phyloP scores from a whole-genome alignment of 2,113 vertebrate species.

The Alexandromys fortis region DNA sequence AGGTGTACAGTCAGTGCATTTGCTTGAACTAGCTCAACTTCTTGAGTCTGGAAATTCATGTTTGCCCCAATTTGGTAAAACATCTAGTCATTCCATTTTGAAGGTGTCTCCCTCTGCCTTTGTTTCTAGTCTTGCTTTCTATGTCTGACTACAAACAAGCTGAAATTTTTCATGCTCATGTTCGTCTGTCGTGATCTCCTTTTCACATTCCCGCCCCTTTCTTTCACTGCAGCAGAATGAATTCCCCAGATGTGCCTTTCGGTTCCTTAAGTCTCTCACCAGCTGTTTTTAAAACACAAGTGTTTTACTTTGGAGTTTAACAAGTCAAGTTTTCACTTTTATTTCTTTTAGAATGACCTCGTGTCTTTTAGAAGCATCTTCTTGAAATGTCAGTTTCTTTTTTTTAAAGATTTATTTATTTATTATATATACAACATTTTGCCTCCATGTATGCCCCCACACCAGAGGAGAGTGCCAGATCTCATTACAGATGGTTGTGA shows the following conservation, averaged over 20 bases:
- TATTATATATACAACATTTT: too few relatives aligned
- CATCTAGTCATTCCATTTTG: background rate
- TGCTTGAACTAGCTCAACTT: background rate
- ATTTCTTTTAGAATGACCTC: background rate
- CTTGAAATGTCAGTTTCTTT: constrained; percentile 13
- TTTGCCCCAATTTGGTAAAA: constrained; percentile 33
- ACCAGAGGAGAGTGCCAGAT: too few relatives aligned
- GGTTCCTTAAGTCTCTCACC: constrained; percentile 12
- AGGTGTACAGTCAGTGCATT: background rate
- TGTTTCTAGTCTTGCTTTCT: background rate
- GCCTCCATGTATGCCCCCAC: too few relatives aligned
- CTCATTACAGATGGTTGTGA: too few relatives aligned
- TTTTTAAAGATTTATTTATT: too few relatives aligned
- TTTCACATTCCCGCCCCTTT: background rate
- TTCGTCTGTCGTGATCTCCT: background rate
- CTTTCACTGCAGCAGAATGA: background rate
- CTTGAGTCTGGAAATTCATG: background rate
- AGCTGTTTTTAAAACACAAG: background rate
- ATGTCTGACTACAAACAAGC: background rate
- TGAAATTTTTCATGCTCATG: background rate
- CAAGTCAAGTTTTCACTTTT: constrained; percentile 30
- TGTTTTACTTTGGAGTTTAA: background rate
- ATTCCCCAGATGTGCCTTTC: constrained; percentile 1
- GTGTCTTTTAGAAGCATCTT: constrained; percentile 27
- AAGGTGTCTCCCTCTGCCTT: background rate